Evolutionary conservation across 2,113 vertebrate genomes (phyloP).

Genomic region (Pelodiscus sinensis): DNA sequence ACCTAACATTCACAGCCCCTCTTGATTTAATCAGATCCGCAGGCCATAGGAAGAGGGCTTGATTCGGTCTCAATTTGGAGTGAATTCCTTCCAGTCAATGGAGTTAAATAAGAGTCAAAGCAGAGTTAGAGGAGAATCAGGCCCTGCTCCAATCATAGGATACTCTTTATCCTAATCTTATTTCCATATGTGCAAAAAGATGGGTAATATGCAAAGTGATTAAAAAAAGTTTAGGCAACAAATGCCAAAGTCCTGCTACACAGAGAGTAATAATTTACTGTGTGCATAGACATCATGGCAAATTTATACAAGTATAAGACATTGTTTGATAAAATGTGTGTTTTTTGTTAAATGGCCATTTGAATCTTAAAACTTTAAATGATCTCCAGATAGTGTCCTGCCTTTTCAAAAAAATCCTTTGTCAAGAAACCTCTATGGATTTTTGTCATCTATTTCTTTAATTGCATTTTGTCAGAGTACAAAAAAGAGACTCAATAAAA

Average conservation of each 20-base stretch:
- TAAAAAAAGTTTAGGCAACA: slow-evolving; percentile 61
- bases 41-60: background rate
- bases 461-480: slow-evolving; percentile 24
- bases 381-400: background rate
- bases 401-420: slow-evolving; percentile 59
- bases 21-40: rapidly evolving
- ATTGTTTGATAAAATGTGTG: slow-evolving; percentile 41
- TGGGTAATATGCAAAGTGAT: slow-evolving; percentile 63
- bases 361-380: slow-evolving; percentile 60
- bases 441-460: slow-evolving; percentile 18
- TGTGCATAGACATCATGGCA: slow-evolving; percentile 59
- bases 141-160: background rate
- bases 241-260: slow-evolving; percentile 62
- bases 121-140: background rate
- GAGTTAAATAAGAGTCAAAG: background rate
- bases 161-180: background rate
- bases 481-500: slow-evolving; percentile 48
- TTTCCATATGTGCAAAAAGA: slow-evolving; percentile 42
- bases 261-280: slow-evolving; percentile 60
- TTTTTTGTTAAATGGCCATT: slow-evolving; percentile 70
- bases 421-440: slow-evolving; percentile 42
- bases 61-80: background rate
- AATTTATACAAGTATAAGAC: slow-evolving; percentile 58
- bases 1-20: background rate
- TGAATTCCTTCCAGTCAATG: background rate